Evolutionary conservation across 2,797 vertebrate species (phyloP), one percentile per base, ranked within the genome.

Genomic region (Chanos chanos): DNA sequence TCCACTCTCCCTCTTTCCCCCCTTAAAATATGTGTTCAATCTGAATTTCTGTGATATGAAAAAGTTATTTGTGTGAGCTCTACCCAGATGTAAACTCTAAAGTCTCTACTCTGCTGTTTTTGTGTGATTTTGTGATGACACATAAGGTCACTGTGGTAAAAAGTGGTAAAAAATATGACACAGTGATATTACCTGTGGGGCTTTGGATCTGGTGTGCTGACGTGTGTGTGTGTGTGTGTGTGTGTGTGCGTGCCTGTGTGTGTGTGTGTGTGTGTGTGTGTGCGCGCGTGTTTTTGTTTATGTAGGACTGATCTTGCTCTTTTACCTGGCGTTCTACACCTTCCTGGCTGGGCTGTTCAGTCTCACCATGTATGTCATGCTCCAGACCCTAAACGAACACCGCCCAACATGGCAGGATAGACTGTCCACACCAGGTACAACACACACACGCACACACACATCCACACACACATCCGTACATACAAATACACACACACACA

Each of bases 291-390:
- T 61, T 66, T 50, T 47, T 40, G 56, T 40, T 58, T 63, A 9
- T 37, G 15, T 21, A 96, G 95, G 91, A 55, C 89, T 95, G 40
- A 94, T 97, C 75, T 73, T 96, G 66, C 82, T 94, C 52, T 97
- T 96, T 86, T 96, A 97, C 77, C 7, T 96, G 66, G 28, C 93
- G 21, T 98, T 97, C 83, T 97, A 96, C 61, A 89, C 90, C 67
- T 96, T 92, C 85, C 89, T 98, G 63, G 92, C 89, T 0, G 94
- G 91, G 30, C 16, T 91, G 66, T 91, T 91, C 70, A 22, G 74
- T 4, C 84, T 90, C 73, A 91, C 90, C 75, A 90, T 98, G 92
- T 98, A 95, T 68, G 93, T 94, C 54, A 83, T 98, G 94, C 83
- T 98, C 48, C 92, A 94, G 77, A 96, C 93, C 0, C 74, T 96